Conservation (phyloP, 92 coral and sea anemone species). For the Zoanthus sansibaricus region DNA sequence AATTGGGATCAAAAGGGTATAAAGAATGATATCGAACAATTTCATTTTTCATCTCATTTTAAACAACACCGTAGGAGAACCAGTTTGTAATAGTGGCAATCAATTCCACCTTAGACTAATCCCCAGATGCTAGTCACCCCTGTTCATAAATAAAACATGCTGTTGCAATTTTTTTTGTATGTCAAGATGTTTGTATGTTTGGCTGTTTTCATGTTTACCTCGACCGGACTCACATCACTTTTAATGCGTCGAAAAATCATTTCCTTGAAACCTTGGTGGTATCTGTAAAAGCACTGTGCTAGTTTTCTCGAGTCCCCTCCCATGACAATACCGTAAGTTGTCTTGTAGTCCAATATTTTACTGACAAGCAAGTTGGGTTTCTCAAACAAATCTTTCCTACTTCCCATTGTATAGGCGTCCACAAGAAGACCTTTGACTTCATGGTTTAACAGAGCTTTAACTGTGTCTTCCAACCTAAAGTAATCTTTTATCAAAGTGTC, state of each 20-base stretch:
- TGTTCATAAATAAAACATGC: too few relatives aligned
- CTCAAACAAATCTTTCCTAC: slow-evolving; percentile 56
- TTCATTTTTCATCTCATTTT: too few relatives aligned
- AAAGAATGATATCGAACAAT: too few relatives aligned
- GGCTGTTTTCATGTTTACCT: slow-evolving; percentile 1
- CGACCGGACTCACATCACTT: slow-evolving; percentile 1
- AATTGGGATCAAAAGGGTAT: too few relatives aligned
- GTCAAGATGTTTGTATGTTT: too few relatives aligned
- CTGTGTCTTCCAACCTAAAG: slow-evolving; percentile 25
- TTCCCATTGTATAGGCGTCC: slow-evolving; percentile 53
- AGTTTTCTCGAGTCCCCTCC: slow-evolving; percentile 53
- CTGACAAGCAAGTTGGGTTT: slow-evolving; percentile 30
- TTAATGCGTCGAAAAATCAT: slow-evolving; percentile 20
- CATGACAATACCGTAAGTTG: slow-evolving; percentile 53
- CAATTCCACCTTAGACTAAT: too few relatives aligned
- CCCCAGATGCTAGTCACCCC: too few relatives aligned
- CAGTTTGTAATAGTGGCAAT: too few relatives aligned
- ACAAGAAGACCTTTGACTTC: slow-evolving; percentile 51
- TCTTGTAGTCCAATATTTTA: slow-evolving; percentile 50
- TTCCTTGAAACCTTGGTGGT: slow-evolving; percentile 34
- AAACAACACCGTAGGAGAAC: too few relatives aligned
- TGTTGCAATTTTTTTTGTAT: too few relatives aligned
- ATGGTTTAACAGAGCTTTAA: slow-evolving; percentile 21
- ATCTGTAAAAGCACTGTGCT: slow-evolving; percentile 43
- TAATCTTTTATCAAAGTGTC: slow-evolving; percentile 2